These are phyloP conservation scores for Lithobius niger DNA, from an alignment of 1,140 invertebrate genomes.

Conservation along the genomic window DNA sequence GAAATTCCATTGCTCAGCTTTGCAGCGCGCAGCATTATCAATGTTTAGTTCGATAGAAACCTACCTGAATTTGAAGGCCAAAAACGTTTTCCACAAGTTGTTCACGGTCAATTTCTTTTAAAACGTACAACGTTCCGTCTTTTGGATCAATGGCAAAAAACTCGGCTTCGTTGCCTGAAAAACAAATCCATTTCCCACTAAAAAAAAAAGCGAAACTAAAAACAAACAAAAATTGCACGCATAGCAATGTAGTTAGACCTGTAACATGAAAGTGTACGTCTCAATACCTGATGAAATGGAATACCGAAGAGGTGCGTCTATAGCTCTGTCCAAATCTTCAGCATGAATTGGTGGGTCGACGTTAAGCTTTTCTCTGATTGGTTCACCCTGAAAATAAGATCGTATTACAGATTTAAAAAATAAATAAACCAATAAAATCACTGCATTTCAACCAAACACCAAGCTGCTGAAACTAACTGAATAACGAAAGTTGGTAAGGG, in stretches of 20 bases:
- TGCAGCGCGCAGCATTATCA: too few relatives aligned
- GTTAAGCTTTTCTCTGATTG: slow-evolving; percentile 22
- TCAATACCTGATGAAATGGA: slow-evolving; percentile 25
- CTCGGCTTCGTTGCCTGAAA: slow-evolving; percentile 41
- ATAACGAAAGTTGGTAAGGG: too few relatives aligned
- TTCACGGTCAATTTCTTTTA: slow-evolving; percentile 65
- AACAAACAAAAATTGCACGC: too few relatives aligned
- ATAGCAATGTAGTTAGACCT: too few relatives aligned
- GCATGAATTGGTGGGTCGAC: slow-evolving; percentile 26
- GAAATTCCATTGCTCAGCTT: too few relatives aligned
- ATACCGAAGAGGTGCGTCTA: slow-evolving; percentile 25
- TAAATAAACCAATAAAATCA: too few relatives aligned
- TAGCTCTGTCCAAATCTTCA: slow-evolving; percentile 25
- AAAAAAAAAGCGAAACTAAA: too few relatives aligned
- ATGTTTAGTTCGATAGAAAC: too few relatives aligned
- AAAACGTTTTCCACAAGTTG: slow-evolving; percentile 52
- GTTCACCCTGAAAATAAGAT: slow-evolving; percentile 22
- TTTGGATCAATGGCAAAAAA: slow-evolving; percentile 61
- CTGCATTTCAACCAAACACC: too few relatives aligned
- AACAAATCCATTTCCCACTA: neutral
- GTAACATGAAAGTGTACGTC: too few relatives aligned
- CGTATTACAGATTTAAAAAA: too few relatives aligned
- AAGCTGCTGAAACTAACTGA: too few relatives aligned
- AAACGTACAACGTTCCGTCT: slow-evolving; percentile 58
- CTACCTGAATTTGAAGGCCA: slow-evolving; percentile 52